Conservation (phyloP, 1,140 invertebrate genomes). For the Rhagoletis zephyria region DNA sequence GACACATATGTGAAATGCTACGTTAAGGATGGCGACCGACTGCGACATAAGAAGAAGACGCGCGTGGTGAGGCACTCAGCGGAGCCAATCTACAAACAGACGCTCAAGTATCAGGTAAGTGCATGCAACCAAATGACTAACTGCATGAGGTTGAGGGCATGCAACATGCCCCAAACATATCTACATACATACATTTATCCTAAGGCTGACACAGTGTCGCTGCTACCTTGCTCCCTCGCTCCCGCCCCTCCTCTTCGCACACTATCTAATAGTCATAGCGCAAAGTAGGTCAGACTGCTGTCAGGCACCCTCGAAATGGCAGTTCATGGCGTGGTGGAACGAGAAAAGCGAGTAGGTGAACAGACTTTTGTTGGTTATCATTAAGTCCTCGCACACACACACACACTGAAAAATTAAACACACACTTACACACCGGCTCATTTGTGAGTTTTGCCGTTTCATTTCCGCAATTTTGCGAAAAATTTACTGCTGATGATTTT, state of each 20-base stretch:
- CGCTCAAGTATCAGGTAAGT: constrained; percentile 85
- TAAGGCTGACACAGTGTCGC: too few species aligned
- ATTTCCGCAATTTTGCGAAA: constrained; percentile 36
- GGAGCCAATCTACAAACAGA: constrained; percentile 89
- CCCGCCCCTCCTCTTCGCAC: neutral
- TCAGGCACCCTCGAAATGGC: neutral
- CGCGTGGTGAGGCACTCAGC: constrained; percentile 83
- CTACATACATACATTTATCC: neutral
- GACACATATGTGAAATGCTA: constrained; percentile 97
- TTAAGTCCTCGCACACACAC: neutral
- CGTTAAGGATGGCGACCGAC: constrained; percentile 87
- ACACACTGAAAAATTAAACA: neutral
- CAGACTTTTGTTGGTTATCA: neutral
- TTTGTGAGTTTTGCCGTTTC: neutral
- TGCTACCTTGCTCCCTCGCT: too few species aligned
- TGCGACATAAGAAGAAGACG: constrained; percentile 92
- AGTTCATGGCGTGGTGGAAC: neutral
- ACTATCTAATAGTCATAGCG: neutral
- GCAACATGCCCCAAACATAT: neutral
- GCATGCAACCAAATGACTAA: constrained; percentile 24
- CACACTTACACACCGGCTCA: neutral
- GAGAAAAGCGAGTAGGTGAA: neutral
- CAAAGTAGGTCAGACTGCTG: neutral
- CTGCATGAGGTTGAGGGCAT: neutral
- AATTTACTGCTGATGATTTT: constrained; percentile 40